Evolutionary conservation across 2,113 vertebrate species (phyloP).

Genomic region (Saccopteryx bilineata): DNA sequence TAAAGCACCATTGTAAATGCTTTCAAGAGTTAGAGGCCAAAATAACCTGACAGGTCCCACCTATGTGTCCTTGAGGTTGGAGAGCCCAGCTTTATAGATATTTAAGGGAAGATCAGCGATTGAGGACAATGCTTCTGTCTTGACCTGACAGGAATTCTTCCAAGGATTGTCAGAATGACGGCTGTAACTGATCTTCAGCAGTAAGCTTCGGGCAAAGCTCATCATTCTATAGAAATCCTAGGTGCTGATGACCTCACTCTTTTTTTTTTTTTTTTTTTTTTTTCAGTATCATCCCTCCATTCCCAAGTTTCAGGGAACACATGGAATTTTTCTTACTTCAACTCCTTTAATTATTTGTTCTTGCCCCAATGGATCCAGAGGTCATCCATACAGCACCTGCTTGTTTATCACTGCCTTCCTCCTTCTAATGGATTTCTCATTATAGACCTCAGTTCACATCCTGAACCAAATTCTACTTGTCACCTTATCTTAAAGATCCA

Average conservation of each 20-base stretch:
- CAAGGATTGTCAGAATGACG: background rate
- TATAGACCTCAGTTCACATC: background rate
- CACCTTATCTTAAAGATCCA: background rate
- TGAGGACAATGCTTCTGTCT: background rate
- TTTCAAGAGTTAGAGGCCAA: background rate
- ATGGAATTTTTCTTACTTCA: background rate
- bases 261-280: background rate
- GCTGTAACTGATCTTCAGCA: background rate
- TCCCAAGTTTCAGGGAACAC: background rate
- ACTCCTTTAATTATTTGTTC: background rate
- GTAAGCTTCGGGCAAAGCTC: background rate
- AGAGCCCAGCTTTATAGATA: background rate
- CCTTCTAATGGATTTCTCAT: background rate
- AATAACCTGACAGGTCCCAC: background rate
- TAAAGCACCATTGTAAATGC: background rate
- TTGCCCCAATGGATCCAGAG: background rate
- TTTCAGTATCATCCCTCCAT: background rate
- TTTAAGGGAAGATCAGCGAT: rapidly evolving
- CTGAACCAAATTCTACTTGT: background rate
- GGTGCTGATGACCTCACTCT: background rate
- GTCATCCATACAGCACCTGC: background rate
- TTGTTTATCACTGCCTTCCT: background rate
- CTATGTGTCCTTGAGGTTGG: background rate
- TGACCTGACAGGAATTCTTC: background rate
- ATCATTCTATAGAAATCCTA: background rate